Evolutionary conservation across 2,797 vertebrate genomes (phyloP).

Genomic region (Erpetoichthys calabaricus): DNA sequence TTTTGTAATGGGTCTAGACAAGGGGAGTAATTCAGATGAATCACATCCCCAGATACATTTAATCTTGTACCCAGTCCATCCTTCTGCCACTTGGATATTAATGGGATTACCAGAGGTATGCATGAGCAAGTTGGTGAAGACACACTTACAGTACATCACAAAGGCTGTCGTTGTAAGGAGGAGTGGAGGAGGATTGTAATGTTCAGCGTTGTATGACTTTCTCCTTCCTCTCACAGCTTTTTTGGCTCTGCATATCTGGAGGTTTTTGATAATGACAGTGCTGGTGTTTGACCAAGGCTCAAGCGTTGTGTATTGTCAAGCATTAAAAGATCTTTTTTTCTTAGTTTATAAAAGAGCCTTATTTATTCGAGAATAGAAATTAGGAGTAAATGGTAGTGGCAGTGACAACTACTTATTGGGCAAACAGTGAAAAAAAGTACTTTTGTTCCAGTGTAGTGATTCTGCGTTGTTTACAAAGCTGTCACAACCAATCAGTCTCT

Average conservation of each 20-base stretch:
- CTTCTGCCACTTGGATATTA: constrained; percentile 51
- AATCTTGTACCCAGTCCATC: constrained; percentile 39
- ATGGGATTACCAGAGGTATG: constrained; percentile 48
- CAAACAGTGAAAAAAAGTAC: not conserved
- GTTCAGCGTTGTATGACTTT: constrained; percentile 19
- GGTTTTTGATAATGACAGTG: constrained; percentile 23
- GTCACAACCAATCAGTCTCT: constrained; percentile 35
- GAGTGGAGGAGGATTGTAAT: constrained; percentile 33
- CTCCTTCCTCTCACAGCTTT: constrained; percentile 7
- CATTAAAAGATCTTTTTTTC: constrained; percentile 40
- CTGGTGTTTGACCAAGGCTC: constrained; percentile 11
- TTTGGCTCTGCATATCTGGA: constrained; percentile 24
- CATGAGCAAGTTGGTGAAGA: constrained; percentile 31
- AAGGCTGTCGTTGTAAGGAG: constrained; percentile 32
- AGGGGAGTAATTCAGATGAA: constrained; percentile 43
- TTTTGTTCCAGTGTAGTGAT: constrained; percentile 13
- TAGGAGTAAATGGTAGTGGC: constrained; percentile 19
- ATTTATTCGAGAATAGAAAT: constrained; percentile 22
- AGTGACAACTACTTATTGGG: constrained; percentile 17
- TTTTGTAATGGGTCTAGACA: constrained; percentile 47
- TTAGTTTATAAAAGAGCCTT: constrained; percentile 22
- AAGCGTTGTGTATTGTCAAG: constrained; percentile 38
- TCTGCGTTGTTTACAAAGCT: constrained; percentile 25
- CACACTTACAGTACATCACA: constrained; percentile 28
- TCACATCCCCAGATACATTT: constrained; percentile 48